These are phyloP conservation scores for Ennomos erosarius DNA, from an alignment of 2,888 invertebrate genomes.

Conservation along the genomic window DNA sequence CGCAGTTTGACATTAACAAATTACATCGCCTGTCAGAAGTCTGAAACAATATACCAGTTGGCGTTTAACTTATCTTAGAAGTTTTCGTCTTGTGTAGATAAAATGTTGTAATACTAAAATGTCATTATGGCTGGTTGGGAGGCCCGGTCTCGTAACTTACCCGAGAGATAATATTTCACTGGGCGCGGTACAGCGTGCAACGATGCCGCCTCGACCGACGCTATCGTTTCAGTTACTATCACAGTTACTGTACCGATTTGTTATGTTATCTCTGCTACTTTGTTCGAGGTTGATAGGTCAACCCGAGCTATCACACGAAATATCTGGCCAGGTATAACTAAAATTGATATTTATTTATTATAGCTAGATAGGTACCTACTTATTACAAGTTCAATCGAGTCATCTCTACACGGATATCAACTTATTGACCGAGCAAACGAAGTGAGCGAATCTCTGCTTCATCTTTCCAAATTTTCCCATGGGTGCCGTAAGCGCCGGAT, in stretches of 20 bases:
- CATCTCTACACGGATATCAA: no score
- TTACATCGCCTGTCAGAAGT: constrained; percentile 80
- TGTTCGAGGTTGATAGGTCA: constrained; percentile 80
- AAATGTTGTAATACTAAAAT: constrained; percentile 84
- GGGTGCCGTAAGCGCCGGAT: no score
- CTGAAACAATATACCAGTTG: constrained; percentile 83
- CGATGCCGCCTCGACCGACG: constrained; percentile 45
- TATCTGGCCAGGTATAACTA: constrained; percentile 50
- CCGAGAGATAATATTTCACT: constrained; percentile 74
- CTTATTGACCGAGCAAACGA: no score
- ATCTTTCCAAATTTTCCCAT: no score
- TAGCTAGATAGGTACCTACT: neutral
- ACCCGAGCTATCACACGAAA: constrained; percentile 63
- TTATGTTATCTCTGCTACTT: constrained; percentile 78
- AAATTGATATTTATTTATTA: constrained; percentile 14
- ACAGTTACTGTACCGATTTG: constrained; percentile 76
- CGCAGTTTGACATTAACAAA: constrained; percentile 79
- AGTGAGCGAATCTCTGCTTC: no score
- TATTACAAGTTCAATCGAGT: neutral
- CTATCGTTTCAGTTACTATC: constrained; percentile 73
- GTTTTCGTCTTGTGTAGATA: constrained; percentile 82
- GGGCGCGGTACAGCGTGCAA: constrained; percentile 51
- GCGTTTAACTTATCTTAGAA: constrained; percentile 82
- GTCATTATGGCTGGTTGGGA: constrained; percentile 77
- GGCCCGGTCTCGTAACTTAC: constrained; percentile 72